Evolutionary conservation across 2,797 vertebrate species (phyloP), one percentile per base, ranked within the genome.

Genomic region (Lophotriccus pileatus): DNA sequence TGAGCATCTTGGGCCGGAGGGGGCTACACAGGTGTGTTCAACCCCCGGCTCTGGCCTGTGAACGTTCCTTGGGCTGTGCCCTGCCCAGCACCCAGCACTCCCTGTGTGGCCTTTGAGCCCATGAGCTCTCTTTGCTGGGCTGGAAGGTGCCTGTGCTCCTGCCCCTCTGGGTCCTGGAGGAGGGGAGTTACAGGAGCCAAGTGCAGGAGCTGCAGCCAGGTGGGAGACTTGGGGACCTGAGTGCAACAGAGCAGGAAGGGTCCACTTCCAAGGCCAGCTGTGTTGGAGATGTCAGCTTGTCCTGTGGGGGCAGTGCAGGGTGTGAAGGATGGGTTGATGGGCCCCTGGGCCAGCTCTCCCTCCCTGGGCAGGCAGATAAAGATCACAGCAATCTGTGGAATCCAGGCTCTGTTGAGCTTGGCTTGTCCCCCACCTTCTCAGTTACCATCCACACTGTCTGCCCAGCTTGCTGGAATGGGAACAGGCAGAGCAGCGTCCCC

Each of bases 371-470:
- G 87, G 46, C 53, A 0, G 46, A 66, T 93, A 69, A 73, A 56
- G 73, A 88, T 91, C 10, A 10, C 84, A 81, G 91, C 79, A 78
- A 66, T 91, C 59, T 44, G 9, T 92, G 94, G 91, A 96, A 95
- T 95, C 89, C 76, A 46, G 80, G 69, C 10, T 0, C 89, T 95
- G 91, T 87, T 95, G 94, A 80, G 85, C 47, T 94, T 94, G 93
- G 84, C 90, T 84, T 84, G 78, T 93, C 64, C 73, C 20, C 12
- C n/a, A 41, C 73, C 91, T 76, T 87, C 89, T 96, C 84, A n/a
- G 62, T 95, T 93, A 80, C 84, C 27, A 6, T 89, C 46, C 0
- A 1, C 12, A 10, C 53, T 36, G 34, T 49, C 41, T 6, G 55
- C 74, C 52, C 1, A 2, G 75, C 83, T 73, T 9, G 18, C 47